phyloP scores from a whole-genome alignment of 2,797 vertebrate genomes.

The Labroides dimidiatus region DNA sequence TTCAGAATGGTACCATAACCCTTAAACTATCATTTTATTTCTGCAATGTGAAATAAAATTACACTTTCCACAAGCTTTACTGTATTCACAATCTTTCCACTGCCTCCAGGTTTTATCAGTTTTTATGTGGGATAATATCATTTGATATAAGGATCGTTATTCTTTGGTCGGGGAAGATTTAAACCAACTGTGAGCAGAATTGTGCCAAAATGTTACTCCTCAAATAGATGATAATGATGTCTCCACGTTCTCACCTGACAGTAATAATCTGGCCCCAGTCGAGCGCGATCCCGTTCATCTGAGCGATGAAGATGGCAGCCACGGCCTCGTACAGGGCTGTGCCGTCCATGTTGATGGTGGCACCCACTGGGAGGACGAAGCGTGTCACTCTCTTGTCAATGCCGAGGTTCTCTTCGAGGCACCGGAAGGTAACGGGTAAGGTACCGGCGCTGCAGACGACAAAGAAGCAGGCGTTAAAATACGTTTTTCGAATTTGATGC shows the following conservation, averaged over 20 bases:
- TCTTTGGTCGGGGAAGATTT: too few relatives aligned
- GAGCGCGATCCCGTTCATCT: slow-evolving; percentile 95
- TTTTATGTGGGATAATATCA: background rate
- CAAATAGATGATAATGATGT: background rate
- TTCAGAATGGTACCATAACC: background rate
- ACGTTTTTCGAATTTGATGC: background rate
- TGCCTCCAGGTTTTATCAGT: background rate
- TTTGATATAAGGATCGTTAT: background rate
- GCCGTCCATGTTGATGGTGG: slow-evolving; percentile 99
- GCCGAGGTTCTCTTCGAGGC: slow-evolving; percentile 96
- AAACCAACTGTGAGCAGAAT: too few relatives aligned
- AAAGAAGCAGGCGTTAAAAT: background rate
- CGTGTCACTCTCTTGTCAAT: slow-evolving; percentile 98
- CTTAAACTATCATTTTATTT: background rate
- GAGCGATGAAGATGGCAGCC: slow-evolving; percentile 98
- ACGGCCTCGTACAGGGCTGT: slow-evolving; percentile 99
- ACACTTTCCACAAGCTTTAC: too few relatives aligned
- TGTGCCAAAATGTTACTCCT: background rate
- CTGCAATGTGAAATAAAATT: background rate
- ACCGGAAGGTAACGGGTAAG: slow-evolving; percentile 96
- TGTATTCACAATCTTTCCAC: background rate
- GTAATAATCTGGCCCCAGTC: slow-evolving; percentile 96
- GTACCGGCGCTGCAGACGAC: slow-evolving; percentile 89
- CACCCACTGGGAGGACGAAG: slow-evolving; percentile 97
- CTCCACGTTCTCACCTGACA: slow-evolving; percentile 87